These are phyloP conservation scores for Xenus cinereus DNA, from an alignment of 2,113 vertebrate genomes.

Conservation along the genomic window DNA sequence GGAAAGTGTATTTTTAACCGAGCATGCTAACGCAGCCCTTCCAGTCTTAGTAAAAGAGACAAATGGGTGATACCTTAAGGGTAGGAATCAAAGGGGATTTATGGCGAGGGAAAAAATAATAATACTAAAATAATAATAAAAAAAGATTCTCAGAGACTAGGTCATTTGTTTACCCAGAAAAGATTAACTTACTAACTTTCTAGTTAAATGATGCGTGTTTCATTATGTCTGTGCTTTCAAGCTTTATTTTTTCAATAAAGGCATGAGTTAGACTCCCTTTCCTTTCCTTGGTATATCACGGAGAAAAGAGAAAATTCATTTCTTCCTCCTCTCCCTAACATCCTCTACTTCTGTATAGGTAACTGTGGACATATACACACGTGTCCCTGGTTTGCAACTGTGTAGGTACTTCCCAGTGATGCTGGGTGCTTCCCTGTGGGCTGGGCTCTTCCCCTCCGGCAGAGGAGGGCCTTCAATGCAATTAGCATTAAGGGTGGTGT, in stretches of 20 bases:
- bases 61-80: background rate
- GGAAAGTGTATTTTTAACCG: background rate
- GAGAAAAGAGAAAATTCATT: background rate
- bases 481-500: background rate
- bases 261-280: too few relatives aligned
- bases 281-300: too few relatives aligned
- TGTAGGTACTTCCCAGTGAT: background rate
- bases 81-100: background rate
- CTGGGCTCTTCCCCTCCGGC: background rate
- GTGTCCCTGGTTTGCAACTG: accelerated
- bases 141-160: background rate
- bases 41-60: background rate
- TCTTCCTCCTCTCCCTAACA: background rate
- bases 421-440: background rate
- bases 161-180: background rate
- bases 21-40: background rate
- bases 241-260: background rate
- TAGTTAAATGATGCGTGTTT: background rate
- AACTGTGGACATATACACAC: background rate
- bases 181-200: background rate
- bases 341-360: background rate
- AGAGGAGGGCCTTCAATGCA: background rate
- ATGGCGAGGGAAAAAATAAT: background rate
- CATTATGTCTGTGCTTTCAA: background rate
- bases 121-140: too few relatives aligned